Evolutionary conservation across 1,140 invertebrate species (phyloP).

Genomic region (Araneus ventricosus): DNA sequence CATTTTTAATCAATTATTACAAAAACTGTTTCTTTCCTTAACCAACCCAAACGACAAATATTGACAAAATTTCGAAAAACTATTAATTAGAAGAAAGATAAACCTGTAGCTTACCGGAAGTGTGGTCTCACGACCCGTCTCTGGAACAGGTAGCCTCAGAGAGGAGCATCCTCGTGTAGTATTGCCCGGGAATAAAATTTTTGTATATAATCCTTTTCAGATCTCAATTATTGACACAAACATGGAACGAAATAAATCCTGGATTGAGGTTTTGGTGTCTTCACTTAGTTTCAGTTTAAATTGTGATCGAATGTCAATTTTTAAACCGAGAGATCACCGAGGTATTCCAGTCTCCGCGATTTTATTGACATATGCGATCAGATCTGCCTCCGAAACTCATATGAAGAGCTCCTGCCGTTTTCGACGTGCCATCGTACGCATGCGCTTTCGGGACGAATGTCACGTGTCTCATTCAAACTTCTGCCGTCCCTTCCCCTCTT

Average conservation of each 20-base stretch:
- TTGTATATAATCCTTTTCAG: slow-evolving; percentile 29
- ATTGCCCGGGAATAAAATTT: neutral
- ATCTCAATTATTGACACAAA: neutral
- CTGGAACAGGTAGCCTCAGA: slow-evolving; percentile 58
- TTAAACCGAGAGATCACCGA: neutral
- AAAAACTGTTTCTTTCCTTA: too few species aligned
- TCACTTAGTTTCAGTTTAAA: neutral
- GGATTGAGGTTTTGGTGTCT: neutral
- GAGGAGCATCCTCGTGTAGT: slow-evolving; percentile 58
- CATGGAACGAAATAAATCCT: neutral
- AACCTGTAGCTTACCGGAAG: slow-evolving; percentile 68
- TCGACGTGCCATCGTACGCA: slow-evolving; percentile 49
- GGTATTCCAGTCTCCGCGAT: neutral
- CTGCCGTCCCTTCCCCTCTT: neutral
- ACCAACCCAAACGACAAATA: neutral
- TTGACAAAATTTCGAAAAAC: slow-evolving; percentile 14
- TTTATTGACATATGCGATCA: slow-evolving; percentile 7
- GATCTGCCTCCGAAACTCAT: slow-evolving; percentile 30
- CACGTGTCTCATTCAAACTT: slow-evolving; percentile 69
- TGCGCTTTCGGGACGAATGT: slow-evolving; percentile 21
- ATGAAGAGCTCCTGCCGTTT: slow-evolving; percentile 51
- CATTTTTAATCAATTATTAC: too few species aligned
- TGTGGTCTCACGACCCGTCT: slow-evolving; percentile 52
- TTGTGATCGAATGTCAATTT: neutral
- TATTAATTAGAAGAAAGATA: neutral